Evolutionary conservation across 1,140 invertebrate genomes (phyloP), one percentile per base, ranked within the genome.

Genomic region (Nebria ingens): DNA sequence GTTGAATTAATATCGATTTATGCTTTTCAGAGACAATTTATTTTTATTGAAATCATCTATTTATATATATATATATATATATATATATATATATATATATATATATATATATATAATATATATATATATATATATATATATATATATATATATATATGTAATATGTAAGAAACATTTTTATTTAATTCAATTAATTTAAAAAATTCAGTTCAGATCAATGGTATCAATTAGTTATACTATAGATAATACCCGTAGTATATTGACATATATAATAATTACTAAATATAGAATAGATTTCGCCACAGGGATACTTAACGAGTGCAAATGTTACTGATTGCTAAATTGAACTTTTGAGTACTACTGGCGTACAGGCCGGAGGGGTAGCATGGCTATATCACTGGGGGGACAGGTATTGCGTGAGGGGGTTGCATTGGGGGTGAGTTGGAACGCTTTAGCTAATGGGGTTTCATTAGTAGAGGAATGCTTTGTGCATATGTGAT

Each of bases 391-490:
- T 9, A 34, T 6, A n/a, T 9, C 6, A 34, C 25, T 9, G 25
- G n/a, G 25, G 25, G 25, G 25, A 34, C 6, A 34, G 25, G n/a
- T 17, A 45, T 45, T 9, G 40, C 3, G 40, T 6, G 40, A 17
- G 40, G 40, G 9, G 40, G 40, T 45, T 12, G 15, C 4, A 17
- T 17, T 3, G 40, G 6, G 9, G 40, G 15, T 9, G 40, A 12
- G 40, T 9, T 45, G 9, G 15, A 45, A 45, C 40, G 40, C 40
- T 45, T 45, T 45, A 45, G 40, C 40, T 45, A 45, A 45, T 45
- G 40, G 40, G 40, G 40, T 11, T 45, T 45, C 40, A 45, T 45
- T 45, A 45, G 40, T 17, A 45, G 6, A 12, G 40, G 25, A 29
- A 29, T 29, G 25, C 25, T 29, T 29, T 29, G 25, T 29, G 25